Evolutionary conservation across 2,888 invertebrate genomes (phyloP).

Genomic region (Icerya purchasi): DNA sequence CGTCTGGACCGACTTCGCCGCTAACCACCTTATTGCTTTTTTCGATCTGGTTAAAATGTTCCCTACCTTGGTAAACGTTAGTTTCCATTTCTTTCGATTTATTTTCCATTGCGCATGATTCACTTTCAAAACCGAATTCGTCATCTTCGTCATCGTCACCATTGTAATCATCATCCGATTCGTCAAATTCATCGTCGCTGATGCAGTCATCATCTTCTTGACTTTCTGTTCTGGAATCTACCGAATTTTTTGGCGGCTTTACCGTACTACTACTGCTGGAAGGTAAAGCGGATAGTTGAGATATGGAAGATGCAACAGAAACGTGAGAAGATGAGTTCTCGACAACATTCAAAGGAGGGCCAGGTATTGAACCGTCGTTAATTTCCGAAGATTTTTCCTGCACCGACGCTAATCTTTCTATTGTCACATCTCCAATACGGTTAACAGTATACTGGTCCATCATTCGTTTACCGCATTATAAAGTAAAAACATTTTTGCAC

Average conservation of each 20-base stretch:
- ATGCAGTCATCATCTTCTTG: conserved; percentile 7
- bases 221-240: neutral
- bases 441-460: conserved; percentile 23
- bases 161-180: conserved; percentile 5
- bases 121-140: neutral
- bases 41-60: neutral
- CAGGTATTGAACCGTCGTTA: too few species aligned
- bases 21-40: neutral
- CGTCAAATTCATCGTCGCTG: conserved; percentile 4
- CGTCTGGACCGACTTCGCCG: neutral
- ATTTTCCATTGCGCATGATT: neutral
- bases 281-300: neutral
- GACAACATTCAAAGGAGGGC: too few species aligned
- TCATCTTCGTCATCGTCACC: conserved; percentile 9
- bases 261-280: neutral
- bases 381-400: neutral
- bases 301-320: neutral
- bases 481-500: neutral
- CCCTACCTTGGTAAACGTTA: neutral
- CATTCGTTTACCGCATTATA: neutral
- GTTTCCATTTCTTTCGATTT: neutral
- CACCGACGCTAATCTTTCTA: conserved; percentile 29
- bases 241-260: neutral
- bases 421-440: conserved; percentile 36
- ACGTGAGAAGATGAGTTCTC: too few species aligned